Evolutionary conservation across 2,797 vertebrate species (phyloP), one percentile per base, ranked within the genome.

Genomic region (Sebastes matsubarae): DNA sequence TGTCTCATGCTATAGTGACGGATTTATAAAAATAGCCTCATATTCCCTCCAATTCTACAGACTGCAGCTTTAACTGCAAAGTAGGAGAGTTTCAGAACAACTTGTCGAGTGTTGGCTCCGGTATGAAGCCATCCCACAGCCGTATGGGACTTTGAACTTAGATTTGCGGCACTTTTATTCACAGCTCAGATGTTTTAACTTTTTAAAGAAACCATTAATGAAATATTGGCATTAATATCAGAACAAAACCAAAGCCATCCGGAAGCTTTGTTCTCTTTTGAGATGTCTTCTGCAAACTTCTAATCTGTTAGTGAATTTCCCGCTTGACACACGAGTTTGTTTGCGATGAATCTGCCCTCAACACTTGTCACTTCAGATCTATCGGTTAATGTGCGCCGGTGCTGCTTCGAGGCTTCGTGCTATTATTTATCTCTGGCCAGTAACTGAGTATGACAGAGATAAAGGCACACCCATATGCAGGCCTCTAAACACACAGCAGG

Each of bases 321-420:
- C 16, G 20, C 63, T 54, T 24, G 57, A 85, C 83, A 80, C 68
- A 65, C 54, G 6, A 69, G 54, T 9, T 63, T 54, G 75, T 79
- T 81, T 75, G 76, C 76, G 29, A 79, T 69, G 81, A 88, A 91
- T 93, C 81, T 79, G 79, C 87, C 86, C 75, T 80, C 75, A 85
- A 85, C 89, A 89, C 86, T 89, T 92, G 91, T 94, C 93, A 92
- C 87, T 86, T 91, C 57, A 68, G 74, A 92, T 94, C 89, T 75
- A 75, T 89, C 10, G 78, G 75, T 74, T 82, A 77, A 86, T 81
- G 83, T 68, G 73, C 25, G 29, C 68, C 24, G 58, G 79, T 84
- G 83, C 74, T 81, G 90, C 93, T 92, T 68, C 30, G 1, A 83
- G 91, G 85, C 82, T 88, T 73, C 83, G 79, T 71, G 87, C 82